Base-by-base conservation (phyloP, 2,797 vertebrate species). In the Hyperoplus lanceolatus region DNA sequence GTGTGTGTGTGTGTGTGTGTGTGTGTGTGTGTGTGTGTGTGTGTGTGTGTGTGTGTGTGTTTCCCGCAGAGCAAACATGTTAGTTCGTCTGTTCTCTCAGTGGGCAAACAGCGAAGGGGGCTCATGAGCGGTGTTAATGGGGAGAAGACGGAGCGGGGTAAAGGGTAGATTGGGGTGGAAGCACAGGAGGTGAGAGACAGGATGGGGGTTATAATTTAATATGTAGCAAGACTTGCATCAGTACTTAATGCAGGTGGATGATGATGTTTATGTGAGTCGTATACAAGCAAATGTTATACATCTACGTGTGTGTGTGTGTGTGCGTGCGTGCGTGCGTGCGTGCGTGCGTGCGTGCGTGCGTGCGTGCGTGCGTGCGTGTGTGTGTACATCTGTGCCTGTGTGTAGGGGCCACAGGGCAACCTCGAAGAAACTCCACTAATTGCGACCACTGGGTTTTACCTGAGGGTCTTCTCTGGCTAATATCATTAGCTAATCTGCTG, bases 401-500 rank as follows among this genome's bases (percentile, higher is more conserved):
- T 69, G 42, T 38, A 21, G 72, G 54, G 89, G 90, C 90, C 91
- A 90, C 81, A 90, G 93, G 92, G 92, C 90, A 94, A 92, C 83
- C 90, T 91, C 78, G 13, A 83, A 89, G 88, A 92, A 90, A 80
- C 85, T 90, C 76, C 79, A 86, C 93, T 96, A 95, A 96, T 96
- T 96, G 94, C 84, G 74, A 94, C 95, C 92, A 89, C 92, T 93
- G 94, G 93, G 95, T 87, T 93, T 95, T 94, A 90, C 90, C 85
- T 89, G 79, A 85, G 88, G 90, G 87, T 92, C 89, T 91, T 92
- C 90, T 89, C 89, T 63, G 91, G 91, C 88, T 94, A 93, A 93
- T 95, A 95, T 94, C 93, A 95, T 95, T 94, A 95, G 93, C 92
- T 95, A 94, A 95, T 95, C 90, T 95, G 94, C 93, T 95, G 93